Evolutionary conservation across 2,888 invertebrate genomes (phyloP).

Genomic region (Cryptosula pallasiana): DNA sequence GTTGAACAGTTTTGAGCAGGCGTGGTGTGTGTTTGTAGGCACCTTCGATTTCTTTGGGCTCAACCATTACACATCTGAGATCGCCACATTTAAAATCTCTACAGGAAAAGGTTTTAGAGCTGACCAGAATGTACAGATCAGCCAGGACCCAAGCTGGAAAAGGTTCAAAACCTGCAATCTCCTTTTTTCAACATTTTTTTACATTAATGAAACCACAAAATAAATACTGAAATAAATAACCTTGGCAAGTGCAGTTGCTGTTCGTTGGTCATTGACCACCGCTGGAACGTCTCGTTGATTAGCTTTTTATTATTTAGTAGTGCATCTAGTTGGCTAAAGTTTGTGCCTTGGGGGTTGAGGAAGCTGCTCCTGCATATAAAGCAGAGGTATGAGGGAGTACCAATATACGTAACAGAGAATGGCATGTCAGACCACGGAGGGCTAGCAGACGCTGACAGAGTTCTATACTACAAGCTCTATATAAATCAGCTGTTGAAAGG

Average conservation of each 20-base stretch:
- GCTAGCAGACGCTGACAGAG: slow-evolving; percentile 23
- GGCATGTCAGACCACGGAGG: slow-evolving; percentile 28
- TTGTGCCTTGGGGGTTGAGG: slow-evolving; percentile 60
- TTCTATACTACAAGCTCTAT: slow-evolving; percentile 24
- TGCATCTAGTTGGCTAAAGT: slow-evolving; percentile 22
- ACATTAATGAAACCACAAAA: too few relatives aligned
- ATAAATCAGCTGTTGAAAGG: slow-evolving; percentile 25
- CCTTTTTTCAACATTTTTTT: too few relatives aligned
- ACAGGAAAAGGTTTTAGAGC: background rate
- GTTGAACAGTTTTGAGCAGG: too few relatives aligned
- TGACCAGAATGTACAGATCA: slow-evolving; percentile 25
- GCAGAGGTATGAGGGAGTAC: slow-evolving; percentile 59
- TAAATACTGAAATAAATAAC: too few relatives aligned
- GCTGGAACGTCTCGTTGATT: too few relatives aligned
- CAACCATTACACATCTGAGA: slow-evolving; percentile 64
- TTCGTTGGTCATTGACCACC: background rate
- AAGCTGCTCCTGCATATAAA: slow-evolving; percentile 61
- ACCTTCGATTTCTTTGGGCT: slow-evolving; percentile 70
- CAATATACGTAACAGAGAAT: slow-evolving; percentile 59
- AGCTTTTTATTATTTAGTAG: background rate
- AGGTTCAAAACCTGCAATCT: too few relatives aligned
- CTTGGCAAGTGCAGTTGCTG: too few relatives aligned
- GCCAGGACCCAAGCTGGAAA: slow-evolving; percentile 28
- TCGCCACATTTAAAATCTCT: slow-evolving; percentile 28
- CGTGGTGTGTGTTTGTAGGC: too few relatives aligned